These are phyloP conservation scores for Leptopterna dolabrata DNA, from an alignment of 2,888 invertebrate species.

Conservation along the genomic window DNA sequence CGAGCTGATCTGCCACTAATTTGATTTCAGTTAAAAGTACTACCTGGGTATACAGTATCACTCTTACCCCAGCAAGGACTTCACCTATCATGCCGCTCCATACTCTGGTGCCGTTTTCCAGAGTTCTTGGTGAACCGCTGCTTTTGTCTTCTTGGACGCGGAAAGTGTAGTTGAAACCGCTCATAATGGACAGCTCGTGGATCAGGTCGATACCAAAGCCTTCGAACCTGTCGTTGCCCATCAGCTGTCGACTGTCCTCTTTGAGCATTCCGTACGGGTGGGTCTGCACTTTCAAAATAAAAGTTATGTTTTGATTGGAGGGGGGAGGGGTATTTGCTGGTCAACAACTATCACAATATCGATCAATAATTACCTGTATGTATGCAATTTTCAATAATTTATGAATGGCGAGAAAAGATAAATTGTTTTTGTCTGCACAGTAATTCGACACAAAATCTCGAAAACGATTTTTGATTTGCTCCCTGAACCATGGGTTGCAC, in stretches of 20 bases:
- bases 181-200: conserved; percentile 70
- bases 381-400: too few species aligned
- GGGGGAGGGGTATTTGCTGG: background rate
- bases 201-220: conserved; percentile 76
- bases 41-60: background rate
- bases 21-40: too few species aligned
- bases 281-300: conserved; percentile 68
- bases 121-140: conserved; percentile 65
- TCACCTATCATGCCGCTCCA: conserved; percentile 66
- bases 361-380: too few species aligned
- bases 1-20: too few species aligned
- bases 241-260: conserved; percentile 67
- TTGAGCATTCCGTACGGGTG: conserved; percentile 76
- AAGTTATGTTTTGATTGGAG: background rate
- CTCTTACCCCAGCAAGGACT: conserved; percentile 67
- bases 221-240: conserved; percentile 73
- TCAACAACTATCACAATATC: too few species aligned
- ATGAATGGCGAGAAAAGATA: too few species aligned
- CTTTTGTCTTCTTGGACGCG: conserved; percentile 59
- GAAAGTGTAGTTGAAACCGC: conserved; percentile 74
- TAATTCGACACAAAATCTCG: too few species aligned
- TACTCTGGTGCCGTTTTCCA: conserved; percentile 65
- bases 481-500: too few species aligned
- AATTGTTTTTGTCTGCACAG: too few species aligned
- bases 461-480: too few species aligned